A percentile compares a stretch with the other conserved stretches of the same genome.
phyloP scores from a whole-genome alignment of 2,888 invertebrate species.

The Himalopsyche tibetana region DNA sequence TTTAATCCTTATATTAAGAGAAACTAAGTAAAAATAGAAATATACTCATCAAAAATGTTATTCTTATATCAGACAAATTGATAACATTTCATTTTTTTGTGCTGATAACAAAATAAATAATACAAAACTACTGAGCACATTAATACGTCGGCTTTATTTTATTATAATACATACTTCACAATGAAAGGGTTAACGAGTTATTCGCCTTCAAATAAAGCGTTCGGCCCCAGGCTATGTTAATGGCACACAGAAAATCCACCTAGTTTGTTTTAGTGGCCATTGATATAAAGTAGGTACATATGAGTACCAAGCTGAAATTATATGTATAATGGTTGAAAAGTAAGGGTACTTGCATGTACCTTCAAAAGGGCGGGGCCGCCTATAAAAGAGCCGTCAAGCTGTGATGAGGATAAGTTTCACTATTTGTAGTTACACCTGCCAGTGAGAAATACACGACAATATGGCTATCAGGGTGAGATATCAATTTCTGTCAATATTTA shows the following conservation, averaged over 20 bases:
- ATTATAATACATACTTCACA: not conserved
- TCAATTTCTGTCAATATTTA: not conserved
- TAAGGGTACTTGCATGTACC: not conserved
- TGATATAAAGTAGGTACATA: not conserved
- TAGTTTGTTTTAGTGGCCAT: not conserved
- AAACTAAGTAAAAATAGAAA: too few species aligned
- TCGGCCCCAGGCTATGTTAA: not conserved
- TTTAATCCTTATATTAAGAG: too few species aligned
- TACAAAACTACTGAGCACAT: too few species aligned
- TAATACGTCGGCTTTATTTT: too few species aligned
- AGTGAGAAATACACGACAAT: constrained; percentile 37
- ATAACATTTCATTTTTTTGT: too few species aligned
- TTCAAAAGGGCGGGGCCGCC: constrained; percentile 27
- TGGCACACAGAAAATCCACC: constrained; percentile 3
- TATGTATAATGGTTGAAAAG: constrained; percentile 16
- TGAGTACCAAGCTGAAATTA: not conserved
- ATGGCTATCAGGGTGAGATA: constrained; percentile 46
- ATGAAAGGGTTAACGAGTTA: not conserved
- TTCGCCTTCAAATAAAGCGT: not conserved
- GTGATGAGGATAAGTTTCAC: constrained; percentile 22
- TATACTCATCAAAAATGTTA: too few species aligned
- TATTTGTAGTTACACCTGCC: not conserved
- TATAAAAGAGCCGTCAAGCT: constrained; percentile 38
- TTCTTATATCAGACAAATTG: too few species aligned
- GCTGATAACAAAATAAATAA: too few species aligned